Base-by-base conservation (phyloP, 2,888 invertebrate genomes). In the Megastigmus dorsalis region DNA sequence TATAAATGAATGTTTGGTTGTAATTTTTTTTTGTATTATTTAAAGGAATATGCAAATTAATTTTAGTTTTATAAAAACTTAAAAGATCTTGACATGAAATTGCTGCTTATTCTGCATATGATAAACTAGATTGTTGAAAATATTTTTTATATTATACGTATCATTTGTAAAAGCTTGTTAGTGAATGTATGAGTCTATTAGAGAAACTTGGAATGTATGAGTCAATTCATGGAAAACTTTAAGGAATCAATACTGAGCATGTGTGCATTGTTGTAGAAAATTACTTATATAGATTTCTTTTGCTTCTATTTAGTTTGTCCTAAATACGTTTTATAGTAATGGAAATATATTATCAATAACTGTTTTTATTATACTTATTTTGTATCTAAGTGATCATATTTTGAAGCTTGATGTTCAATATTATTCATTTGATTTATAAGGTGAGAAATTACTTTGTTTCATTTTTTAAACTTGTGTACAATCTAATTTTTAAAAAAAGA, bases 231-330 rank as follows among this genome's bases (percentile, higher is more conserved):
- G 76, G 76, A 76, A 76, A 76, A 73, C 41, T 60, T 63, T 59
- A 69, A 69, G 69, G 73, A 76, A 69, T 76, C 76, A 73, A 65
- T 76, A 48, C 38, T 70, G 23, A 50, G 76, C 76, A 76, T 76
- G 76, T 55, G 33, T 41, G 54, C 9, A 67, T 28, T 75, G 57
- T 50, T 45, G 48, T 59, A 63, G 30, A 36, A 66, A 45, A 62
- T 59, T 67, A 71, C 71, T 75, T 59, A 72, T n/a, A n/a, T 75
- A 75, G 75, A 72, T 59, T 20, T 68, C 52, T 67, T 70, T 74
- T 10, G 52, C 72, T 68, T 63, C 48, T 71, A 43, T 36, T 54
- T 57, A 63, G 50, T 9, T 18, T 59, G 50, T 9, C 36, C 65
- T 68, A 52, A 60, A 60, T 68, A 63, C 48, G 60, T 41, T 67